Conservation (phyloP, 2,797 vertebrate species). For the Anguilla marmorata region DNA sequence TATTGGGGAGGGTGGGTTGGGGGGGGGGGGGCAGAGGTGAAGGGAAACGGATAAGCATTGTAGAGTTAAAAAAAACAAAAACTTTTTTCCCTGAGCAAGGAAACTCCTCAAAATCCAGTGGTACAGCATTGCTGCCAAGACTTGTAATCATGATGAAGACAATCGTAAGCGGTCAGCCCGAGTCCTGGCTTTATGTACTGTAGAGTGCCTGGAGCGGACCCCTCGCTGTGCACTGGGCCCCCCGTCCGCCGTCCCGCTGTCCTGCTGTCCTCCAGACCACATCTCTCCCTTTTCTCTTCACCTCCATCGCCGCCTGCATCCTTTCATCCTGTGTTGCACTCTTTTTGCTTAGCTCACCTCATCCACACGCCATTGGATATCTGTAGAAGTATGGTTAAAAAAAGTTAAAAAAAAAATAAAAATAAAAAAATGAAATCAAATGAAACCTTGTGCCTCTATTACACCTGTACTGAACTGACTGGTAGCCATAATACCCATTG, state of each 20-base stretch:
- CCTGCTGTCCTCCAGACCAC: neutral
- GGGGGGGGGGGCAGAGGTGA: too few species aligned
- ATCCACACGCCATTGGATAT: slow-evolving; percentile 1
- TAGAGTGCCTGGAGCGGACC: neutral
- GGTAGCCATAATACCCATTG: slow-evolving; percentile 80
- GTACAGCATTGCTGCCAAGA: neutral
- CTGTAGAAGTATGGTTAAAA: slow-evolving; percentile 23
- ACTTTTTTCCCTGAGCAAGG: neutral
- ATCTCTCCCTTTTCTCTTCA: slow-evolving; percentile 4
- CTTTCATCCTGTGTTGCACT: slow-evolving; percentile 25
- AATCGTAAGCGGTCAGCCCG: slow-evolving; percentile 3
- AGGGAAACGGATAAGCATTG: neutral
- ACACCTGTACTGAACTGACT: slow-evolving; percentile 86
- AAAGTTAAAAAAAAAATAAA: slow-evolving; percentile 33
- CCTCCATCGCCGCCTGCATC: slow-evolving; percentile 25
- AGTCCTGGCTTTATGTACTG: neutral
- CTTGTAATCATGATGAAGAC: slow-evolving; percentile 27
- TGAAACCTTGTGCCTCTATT: slow-evolving; percentile 79
- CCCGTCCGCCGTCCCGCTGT: neutral
- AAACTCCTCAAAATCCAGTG: neutral
- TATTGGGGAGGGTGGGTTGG: neutral
- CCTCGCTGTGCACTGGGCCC: neutral
- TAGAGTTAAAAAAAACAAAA: neutral
- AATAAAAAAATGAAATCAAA: slow-evolving; percentile 59
- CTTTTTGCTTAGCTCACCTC: slow-evolving; percentile 15